Base-by-base conservation (phyloP, 2,888 invertebrate genomes). In the Eurois occulta region DNA sequence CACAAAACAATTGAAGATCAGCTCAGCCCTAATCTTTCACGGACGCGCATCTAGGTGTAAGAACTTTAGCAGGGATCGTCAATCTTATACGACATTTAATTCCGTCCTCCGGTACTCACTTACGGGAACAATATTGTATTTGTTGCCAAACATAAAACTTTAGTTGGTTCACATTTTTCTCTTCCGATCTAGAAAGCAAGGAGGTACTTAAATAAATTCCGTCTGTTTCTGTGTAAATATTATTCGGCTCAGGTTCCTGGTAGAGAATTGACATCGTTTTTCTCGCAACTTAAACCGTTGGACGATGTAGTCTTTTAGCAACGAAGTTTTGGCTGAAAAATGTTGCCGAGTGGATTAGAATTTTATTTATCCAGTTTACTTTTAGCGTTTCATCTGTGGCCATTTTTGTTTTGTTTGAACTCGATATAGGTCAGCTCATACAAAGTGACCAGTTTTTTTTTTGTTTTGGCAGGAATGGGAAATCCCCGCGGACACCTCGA, bases 21-120 rank as follows among this genome's bases (percentile, higher is more conserved):
- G 46, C 60, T 28, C 28, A 28, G 24, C 43, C 60, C 62, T 46
- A 79, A 87, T 84, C 77, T 79, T 83, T 90, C 89, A 86, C 85
- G 21, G 69, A 32, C 21, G 43, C 38, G 73, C 72, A 73, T 75
- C 62, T 84, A 88, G 85, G 88, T 90, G 84, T 78, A 83, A 83
- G 85, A 86, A 87, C 83, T 86, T 88, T 83, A 80, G 77, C 86
- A 79, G 74, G 38, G 83, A 73, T 91, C 91, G 87, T 91, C 90
- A 91, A 91, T 91, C 91, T 91, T 90, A 76, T 84, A 75, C 77
- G 91, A 91, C 91, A 80, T 90, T 91, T 91, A 90, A 91, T 91
- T 91, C 86, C 87, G 84, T 79, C 86, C 84, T 70, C 78, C 74
- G 66, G 78, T 79, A 78, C 79, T 89, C 81, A 58, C 78, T 84